Evolutionary conservation across 2,113 vertebrate genomes (phyloP).

Genomic region (Cololabis saira): DNA sequence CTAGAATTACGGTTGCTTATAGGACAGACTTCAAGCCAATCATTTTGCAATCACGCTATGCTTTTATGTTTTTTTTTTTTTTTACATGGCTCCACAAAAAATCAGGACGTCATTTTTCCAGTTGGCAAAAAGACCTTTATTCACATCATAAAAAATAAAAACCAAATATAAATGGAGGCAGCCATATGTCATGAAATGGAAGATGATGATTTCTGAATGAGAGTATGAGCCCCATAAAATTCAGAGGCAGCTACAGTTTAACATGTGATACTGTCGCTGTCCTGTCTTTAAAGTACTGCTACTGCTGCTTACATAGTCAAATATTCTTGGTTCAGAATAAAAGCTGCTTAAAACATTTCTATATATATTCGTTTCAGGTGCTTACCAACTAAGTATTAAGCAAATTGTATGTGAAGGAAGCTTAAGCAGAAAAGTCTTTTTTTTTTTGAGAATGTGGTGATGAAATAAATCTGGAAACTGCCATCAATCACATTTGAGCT

Average conservation of each 20-base stretch:
- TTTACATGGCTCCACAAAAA: too few species aligned
- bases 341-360: conserved; percentile 19
- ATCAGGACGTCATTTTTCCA: not conserved
- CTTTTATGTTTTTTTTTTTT: not conserved
- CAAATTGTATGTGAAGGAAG: conserved; percentile 53
- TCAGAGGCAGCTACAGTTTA: conserved; percentile 27
- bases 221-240: not conserved
- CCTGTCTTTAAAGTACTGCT: conserved; percentile 28
- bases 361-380: conserved; percentile 42
- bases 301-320: not conserved
- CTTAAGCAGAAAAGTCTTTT: conserved; percentile 35
- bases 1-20: conserved; percentile 30
- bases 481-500: conserved; percentile 76
- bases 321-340: conserved; percentile 9
- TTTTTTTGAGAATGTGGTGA: conserved; percentile 65
- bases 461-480: conserved; percentile 76
- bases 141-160: conserved; percentile 6
- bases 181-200: conserved; percentile 31
- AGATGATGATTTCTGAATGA: too few species aligned
- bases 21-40: conserved; percentile 19
- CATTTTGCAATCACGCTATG: not conserved
- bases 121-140: conserved; percentile 1
- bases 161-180: conserved; percentile 11
- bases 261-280: conserved; percentile 17
- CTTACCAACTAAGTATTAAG: conserved; percentile 35